Evolutionary conservation across 2,113 vertebrate species (phyloP).

Genomic region (Engystomops pustulosus): DNA sequence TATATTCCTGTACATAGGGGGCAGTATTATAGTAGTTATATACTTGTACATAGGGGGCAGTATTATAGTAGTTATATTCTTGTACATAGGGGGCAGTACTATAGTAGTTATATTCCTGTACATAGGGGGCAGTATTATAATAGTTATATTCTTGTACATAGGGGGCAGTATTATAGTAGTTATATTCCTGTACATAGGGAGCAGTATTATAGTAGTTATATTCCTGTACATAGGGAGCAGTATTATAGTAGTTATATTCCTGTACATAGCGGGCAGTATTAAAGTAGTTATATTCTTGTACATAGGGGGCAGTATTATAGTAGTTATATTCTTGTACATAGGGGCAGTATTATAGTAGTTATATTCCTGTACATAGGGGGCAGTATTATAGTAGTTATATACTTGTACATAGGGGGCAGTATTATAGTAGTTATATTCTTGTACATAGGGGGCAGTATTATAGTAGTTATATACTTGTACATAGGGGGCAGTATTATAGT

Average conservation of each 20-base stretch:
- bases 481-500: conserved; percentile 1
- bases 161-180: too few relatives aligned
- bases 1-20: too few relatives aligned
- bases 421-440: neutral
- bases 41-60: too few relatives aligned
- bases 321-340: neutral
- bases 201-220: too few relatives aligned
- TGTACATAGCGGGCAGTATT: too few relatives aligned
- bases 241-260: neutral
- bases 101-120: too few relatives aligned
- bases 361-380: neutral
- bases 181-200: too few relatives aligned
- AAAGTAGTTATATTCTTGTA: neutral
- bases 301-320: neutral
- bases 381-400: conserved; percentile 5
- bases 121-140: too few relatives aligned
- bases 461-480: neutral
- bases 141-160: too few relatives aligned
- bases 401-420: neutral
- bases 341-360: neutral
- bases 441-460: neutral
- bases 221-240: neutral
- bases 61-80: too few relatives aligned
- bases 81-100: too few relatives aligned
- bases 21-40: too few relatives aligned